Evolutionary conservation across 1,140 invertebrate genomes (phyloP).

Genomic region (Cydia fagiglandana): DNA sequence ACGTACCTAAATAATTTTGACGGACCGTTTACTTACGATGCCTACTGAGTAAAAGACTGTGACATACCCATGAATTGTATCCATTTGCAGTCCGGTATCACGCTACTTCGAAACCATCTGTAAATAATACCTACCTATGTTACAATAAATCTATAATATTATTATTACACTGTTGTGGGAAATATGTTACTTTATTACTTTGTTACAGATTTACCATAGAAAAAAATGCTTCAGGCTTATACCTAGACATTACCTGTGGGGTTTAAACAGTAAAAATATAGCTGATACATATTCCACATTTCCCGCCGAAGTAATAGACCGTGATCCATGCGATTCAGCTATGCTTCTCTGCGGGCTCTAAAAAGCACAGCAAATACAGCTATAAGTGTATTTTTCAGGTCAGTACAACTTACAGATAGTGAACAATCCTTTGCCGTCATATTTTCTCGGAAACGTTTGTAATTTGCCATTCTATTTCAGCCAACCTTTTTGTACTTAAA

Average conservation of each 20-base stretch:
- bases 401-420: no score
- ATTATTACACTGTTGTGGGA: no score
- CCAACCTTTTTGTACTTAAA: no score
- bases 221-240: background rate
- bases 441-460: no score
- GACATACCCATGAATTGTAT: conserved; percentile 61
- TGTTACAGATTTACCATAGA: no score
- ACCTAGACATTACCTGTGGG: conserved; percentile 53
- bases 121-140: background rate
- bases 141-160: background rate
- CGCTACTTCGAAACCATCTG: conserved; percentile 69
- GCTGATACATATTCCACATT: conserved; percentile 59
- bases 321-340: conserved; percentile 67
- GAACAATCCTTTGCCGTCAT: no score
- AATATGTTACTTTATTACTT: no score
- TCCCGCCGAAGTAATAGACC: conserved; percentile 56
- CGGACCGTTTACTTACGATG: no score
- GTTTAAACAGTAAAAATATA: conserved; percentile 53
- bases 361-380: conserved; percentile 38
- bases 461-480: no score
- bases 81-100: conserved; percentile 62
- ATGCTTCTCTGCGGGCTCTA: conserved; percentile 66
- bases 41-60: no score
- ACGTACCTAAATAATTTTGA: no score
- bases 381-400: conserved; percentile 20